Conservation (phyloP, 2,888 invertebrate species). For the Laothoe populi region DNA sequence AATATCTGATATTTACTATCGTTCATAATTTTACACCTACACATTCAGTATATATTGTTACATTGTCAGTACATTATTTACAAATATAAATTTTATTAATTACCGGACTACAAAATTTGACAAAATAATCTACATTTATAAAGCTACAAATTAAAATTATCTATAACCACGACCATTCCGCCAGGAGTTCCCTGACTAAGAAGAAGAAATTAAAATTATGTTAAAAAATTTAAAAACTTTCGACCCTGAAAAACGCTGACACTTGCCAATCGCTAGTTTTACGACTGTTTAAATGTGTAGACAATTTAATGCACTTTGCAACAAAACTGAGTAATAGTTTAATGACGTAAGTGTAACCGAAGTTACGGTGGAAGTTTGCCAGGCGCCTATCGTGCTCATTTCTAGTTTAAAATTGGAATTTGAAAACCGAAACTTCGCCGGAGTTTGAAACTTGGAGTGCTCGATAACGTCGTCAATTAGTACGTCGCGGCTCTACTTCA, state of each 20-base stretch:
- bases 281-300: constrained; percentile 16
- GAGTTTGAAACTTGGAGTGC: constrained; percentile 63
- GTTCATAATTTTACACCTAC: too few relatives aligned
- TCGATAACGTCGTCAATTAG: constrained; percentile 79
- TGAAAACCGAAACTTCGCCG: constrained; percentile 64
- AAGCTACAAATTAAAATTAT: too few relatives aligned
- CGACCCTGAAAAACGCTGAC: constrained; percentile 26
- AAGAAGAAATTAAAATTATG: too few relatives aligned
- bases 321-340: constrained; percentile 40
- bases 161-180: too few relatives aligned
- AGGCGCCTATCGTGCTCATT: constrained; percentile 54
- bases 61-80: too few relatives aligned
- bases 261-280: constrained; percentile 30
- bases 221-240: too few relatives aligned
- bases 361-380: constrained; percentile 66
- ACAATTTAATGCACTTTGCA: constrained; percentile 29
- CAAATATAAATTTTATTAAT: too few relatives aligned
- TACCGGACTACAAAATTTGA: too few relatives aligned
- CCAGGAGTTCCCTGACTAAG: too few relatives aligned
- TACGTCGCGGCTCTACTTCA: constrained; percentile 50
- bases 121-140: too few relatives aligned
- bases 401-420: constrained; percentile 76
- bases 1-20: too few relatives aligned
- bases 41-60: too few relatives aligned
- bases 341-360: constrained; percentile 43